Conservation (phyloP, 2,888 invertebrate genomes). For the Calameuta filiformis region DNA sequence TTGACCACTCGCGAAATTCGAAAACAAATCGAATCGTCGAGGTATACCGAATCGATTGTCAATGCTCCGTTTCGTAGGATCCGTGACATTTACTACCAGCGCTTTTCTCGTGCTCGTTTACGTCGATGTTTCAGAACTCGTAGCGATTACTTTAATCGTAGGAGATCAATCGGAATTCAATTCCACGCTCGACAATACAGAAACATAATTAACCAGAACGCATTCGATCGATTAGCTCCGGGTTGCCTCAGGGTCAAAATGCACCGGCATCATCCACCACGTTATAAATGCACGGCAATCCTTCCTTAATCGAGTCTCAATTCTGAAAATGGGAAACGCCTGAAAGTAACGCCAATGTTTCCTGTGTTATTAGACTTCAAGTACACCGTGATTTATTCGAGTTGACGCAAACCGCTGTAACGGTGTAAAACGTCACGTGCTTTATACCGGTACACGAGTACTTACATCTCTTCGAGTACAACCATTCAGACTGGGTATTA, state of each 20-base stretch:
- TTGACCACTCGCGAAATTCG: neutral
- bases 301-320: neutral
- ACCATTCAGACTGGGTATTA: neutral
- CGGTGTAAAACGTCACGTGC: neutral
- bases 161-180: neutral
- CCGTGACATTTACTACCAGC: neutral
- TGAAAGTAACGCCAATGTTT: neutral
- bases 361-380: neutral
- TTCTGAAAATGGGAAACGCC: neutral
- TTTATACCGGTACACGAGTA: neutral
- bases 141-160: neutral
- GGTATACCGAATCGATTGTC: neutral
- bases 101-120: neutral
- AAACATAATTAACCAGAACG: neutral
- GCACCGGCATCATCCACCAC: neutral
- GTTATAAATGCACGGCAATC: neutral
- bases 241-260: neutral
- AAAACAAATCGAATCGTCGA: conserved; percentile 1
- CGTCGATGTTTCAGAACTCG: neutral
- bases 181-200: neutral
- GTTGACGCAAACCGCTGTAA: neutral
- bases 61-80: neutral
- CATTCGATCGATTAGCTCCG: neutral
- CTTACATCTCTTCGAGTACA: neutral
- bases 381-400: neutral